Percentiles rank a stretch among this genome's conserved stretches.
Evolutionary conservation across 2,888 invertebrate species (phyloP).

Genomic region (Proisotoma minuta): DNA sequence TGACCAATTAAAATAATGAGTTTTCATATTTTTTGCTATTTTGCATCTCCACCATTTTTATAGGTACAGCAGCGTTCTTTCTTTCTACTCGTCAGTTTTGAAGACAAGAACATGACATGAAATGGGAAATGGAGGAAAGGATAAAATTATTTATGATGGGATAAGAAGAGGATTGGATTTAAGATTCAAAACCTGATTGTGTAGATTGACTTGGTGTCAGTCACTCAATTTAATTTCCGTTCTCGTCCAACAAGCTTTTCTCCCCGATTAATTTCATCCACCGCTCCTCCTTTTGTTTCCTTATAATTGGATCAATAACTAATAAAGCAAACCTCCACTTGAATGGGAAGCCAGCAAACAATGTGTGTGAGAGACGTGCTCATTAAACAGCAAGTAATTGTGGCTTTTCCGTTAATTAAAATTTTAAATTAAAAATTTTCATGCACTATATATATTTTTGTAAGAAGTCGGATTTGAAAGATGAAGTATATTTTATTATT

Average conservation of each 20-base stretch:
- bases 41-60: no score
- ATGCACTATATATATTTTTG: no score
- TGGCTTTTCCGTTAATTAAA: neutral
- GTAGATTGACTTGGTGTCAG: constrained; percentile 28
- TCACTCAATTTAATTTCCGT: constrained; percentile 19
- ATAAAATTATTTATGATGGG: no score
- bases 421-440: neutral
- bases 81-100: no score
- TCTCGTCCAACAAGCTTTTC: neutral
- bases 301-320: constrained; percentile 13
- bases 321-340: neutral
- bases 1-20: no score
- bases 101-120: no score
- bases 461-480: no score
- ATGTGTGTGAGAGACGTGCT: no score
- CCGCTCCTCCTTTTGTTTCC: constrained; percentile 6
- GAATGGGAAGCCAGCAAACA: neutral
- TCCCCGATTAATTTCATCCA: constrained; percentile 1
- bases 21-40: no score
- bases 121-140: no score
- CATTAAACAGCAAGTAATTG: neutral
- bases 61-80: no score
- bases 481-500: no score
- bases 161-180: neutral
- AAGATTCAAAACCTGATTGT: neutral